A percentile compares a stretch with the other conserved stretches of the same genome.
Conservation (phyloP, 2,888 invertebrate genomes). For the Galeruca laticollis region DNA sequence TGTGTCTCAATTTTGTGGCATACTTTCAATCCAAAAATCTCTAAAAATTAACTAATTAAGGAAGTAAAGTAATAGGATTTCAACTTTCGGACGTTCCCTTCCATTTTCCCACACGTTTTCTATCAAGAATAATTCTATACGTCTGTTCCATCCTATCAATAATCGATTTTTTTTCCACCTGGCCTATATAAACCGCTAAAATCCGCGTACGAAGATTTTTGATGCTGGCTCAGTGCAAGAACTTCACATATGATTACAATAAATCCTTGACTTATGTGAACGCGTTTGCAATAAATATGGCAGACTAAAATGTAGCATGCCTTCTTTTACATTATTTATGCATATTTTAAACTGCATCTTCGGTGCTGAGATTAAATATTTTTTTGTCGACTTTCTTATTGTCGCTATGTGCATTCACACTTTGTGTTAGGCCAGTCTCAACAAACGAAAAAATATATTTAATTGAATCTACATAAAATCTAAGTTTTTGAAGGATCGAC, state of each 20-base stretch:
- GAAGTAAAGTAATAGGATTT: too few species aligned
- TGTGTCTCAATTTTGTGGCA: too few species aligned
- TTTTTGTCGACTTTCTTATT: conserved; percentile 41
- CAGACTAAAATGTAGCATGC: conserved; percentile 60
- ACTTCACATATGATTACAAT: conserved; percentile 58
- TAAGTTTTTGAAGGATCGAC: too few species aligned
- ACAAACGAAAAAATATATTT: background rate
- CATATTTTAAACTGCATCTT: conserved; percentile 56
- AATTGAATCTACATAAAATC: background rate
- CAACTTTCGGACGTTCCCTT: too few species aligned
- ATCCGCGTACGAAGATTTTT: conserved; percentile 3
- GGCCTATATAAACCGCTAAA: conserved; percentile 1
- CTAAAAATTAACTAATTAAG: too few species aligned
- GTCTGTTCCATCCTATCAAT: background rate
- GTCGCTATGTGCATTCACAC: conserved; percentile 34
- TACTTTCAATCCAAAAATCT: too few species aligned
- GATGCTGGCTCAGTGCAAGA: conserved; percentile 43
- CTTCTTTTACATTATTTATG: conserved; percentile 57
- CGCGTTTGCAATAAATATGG: conserved; percentile 59
- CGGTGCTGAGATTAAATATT: conserved; percentile 44
- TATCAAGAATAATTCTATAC: too few species aligned
- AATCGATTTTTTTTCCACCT: background rate
- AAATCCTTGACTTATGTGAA: conserved; percentile 59
- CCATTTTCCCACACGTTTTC: too few species aligned
- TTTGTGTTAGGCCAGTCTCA: background rate